These are phyloP conservation scores for Dascyllus trimaculatus DNA, from an alignment of 2,113 vertebrate genomes.

Conservation along the genomic window DNA sequence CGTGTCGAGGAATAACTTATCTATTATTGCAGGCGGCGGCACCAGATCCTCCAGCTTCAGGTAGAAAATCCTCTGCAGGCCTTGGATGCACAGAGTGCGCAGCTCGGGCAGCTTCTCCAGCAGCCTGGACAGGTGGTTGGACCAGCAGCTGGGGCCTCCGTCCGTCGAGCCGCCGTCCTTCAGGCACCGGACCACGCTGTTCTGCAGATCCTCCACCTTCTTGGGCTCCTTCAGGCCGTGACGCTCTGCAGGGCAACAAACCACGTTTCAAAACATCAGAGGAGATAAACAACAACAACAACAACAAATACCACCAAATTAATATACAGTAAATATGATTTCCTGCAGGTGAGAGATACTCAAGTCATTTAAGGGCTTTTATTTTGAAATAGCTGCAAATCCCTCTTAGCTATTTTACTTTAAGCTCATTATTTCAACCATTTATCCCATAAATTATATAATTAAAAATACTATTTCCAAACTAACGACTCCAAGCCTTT, in stretches of 20 bases:
- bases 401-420: too few species aligned
- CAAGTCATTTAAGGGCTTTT: too few species aligned
- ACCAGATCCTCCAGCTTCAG: conserved; percentile 98
- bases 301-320: too few species aligned
- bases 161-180: conserved; percentile 91
- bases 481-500: too few species aligned
- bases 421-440: too few species aligned
- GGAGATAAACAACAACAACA: too few species aligned
- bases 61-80: conserved; percentile 99
- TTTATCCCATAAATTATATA: too few species aligned
- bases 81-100: conserved; percentile 95
- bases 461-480: too few species aligned
- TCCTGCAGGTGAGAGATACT: not conserved
- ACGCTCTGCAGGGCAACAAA: conserved; percentile 85
- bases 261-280: not conserved
- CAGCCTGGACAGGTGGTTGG: conserved; percentile 92
- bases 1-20: conserved; percentile 98
- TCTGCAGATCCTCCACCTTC: conserved; percentile 95
- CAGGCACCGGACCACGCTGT: conserved; percentile 92
- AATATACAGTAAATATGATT: not conserved
- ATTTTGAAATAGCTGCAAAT: too few species aligned
- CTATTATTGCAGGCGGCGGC: conserved; percentile 95
- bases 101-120: conserved; percentile 97
- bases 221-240: conserved; percentile 96
- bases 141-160: conserved; percentile 85